phyloP scores from a whole-genome alignment of 1,140 invertebrate genomes.

The Parasteatoda tepidariorum region DNA sequence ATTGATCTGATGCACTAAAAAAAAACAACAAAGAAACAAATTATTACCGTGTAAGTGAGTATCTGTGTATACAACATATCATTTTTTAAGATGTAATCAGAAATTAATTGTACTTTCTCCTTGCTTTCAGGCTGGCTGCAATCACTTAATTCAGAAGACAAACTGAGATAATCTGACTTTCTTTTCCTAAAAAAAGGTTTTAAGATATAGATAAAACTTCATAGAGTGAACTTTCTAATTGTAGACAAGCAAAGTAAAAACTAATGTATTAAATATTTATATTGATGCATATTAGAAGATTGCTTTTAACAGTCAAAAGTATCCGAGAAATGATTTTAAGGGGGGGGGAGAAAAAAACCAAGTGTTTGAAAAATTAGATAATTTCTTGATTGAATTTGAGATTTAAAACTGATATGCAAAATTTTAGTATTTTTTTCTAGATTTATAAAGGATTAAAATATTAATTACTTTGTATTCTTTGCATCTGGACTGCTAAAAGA shows the following conservation, averaged over 20 bases:
- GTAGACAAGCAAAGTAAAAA: too few species aligned
- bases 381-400: too few species aligned
- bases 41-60: slow-evolving; percentile 32
- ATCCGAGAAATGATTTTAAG: too few species aligned
- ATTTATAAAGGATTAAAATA: background rate
- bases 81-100: background rate
- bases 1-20: background rate
- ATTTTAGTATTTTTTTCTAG: too few species aligned
- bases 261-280: too few species aligned
- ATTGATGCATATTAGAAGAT: too few species aligned
- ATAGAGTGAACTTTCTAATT: too few species aligned
- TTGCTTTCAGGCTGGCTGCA: slow-evolving; percentile 12
- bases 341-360: too few species aligned
- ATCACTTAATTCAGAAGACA: slow-evolving; percentile 28
- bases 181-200: background rate
- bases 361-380: too few species aligned
- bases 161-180: background rate
- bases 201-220: background rate
- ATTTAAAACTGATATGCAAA: too few species aligned
- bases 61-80: slow-evolving; percentile 21
- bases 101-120: background rate
- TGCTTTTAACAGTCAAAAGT: too few species aligned
- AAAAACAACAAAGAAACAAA: background rate
- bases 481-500: background rate
- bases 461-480: background rate